Percentiles rank a stretch among this genome's conserved stretches.
These are phyloP conservation scores for Sorex maritimensis DNA, from an alignment of 2,797 vertebrate species.

Conservation along the genomic window DNA sequence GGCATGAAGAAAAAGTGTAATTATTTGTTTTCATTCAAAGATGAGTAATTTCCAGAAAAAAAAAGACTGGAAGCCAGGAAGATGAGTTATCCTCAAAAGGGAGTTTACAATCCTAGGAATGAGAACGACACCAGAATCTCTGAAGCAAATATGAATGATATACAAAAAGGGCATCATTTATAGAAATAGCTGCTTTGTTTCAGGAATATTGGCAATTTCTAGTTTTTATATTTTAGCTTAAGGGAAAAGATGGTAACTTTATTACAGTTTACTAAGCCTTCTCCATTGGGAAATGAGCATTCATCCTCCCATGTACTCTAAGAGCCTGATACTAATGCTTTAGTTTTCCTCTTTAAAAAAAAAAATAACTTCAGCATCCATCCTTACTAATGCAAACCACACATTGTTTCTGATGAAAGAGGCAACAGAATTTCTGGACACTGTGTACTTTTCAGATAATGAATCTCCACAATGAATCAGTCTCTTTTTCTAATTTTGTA, in stretches of 20 bases:
- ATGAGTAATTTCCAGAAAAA: conserved; percentile 8
- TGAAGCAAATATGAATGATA: not conserved
- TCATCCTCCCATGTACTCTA: conserved; percentile 6
- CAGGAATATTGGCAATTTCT: conserved; percentile 35
- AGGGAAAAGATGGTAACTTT: not conserved
- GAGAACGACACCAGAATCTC: not conserved
- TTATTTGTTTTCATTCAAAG: conserved; percentile 51
- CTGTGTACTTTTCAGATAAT: conserved; percentile 63
- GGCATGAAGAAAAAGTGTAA: not conserved
- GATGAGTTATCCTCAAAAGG: conserved; percentile 12
- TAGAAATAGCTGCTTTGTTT: not conserved
- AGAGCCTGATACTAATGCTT: not conserved
- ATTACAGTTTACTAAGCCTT: conserved; percentile 45
- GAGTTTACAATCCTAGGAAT: not conserved
- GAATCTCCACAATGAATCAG: conserved; percentile 48
- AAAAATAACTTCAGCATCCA: conserved; percentile 10
- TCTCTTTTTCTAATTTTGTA: conserved; percentile 70
- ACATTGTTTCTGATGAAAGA: conserved; percentile 52
- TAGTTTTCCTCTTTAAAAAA: not conserved
- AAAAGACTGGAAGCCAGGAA: not conserved
- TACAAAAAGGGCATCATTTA: not conserved
- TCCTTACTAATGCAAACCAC: conserved; percentile 34
- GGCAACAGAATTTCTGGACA: conserved; percentile 50
- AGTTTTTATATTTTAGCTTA: conserved; percentile 35
- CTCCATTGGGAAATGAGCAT: not conserved